A percentile compares a stretch with the other conserved stretches of the same genome.
phyloP scores from a whole-genome alignment of 2,113 vertebrate genomes.

The Oenanthe melanoleuca region DNA sequence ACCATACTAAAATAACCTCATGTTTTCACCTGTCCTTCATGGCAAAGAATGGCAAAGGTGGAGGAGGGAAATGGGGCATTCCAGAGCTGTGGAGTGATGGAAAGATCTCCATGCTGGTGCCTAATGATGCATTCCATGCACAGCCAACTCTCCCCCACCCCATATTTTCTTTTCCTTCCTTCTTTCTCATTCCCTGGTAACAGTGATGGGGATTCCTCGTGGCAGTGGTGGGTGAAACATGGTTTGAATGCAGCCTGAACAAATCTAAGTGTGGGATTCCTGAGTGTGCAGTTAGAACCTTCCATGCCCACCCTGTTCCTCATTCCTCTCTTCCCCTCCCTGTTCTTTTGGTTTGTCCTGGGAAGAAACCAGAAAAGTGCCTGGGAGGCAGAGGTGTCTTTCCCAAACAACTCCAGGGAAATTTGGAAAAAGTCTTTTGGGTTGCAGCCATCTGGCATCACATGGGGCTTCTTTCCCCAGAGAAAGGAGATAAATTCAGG shows the following conservation, averaged over 20 bases:
- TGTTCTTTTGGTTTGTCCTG: background rate
- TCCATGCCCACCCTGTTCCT: background rate
- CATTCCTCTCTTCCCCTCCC: background rate
- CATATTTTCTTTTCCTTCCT: background rate
- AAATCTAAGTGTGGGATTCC: accelerated
- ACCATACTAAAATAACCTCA: background rate
- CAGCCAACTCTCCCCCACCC: background rate
- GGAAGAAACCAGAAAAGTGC: background rate
- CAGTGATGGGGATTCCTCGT: background rate
- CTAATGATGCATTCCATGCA: accelerated
- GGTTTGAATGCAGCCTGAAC: background rate
- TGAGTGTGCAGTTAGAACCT: background rate
- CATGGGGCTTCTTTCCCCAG: background rate
- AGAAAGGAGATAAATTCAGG: background rate
- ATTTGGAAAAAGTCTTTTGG: background rate
- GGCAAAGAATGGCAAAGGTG: background rate
- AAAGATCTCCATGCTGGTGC: background rate
- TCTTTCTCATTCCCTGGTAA: background rate
- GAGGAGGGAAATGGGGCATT: background rate
- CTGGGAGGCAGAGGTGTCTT: background rate
- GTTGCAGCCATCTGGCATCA: background rate
- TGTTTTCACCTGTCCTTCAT: background rate
- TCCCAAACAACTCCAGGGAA: background rate
- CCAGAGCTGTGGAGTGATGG: background rate
- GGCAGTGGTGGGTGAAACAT: accelerated